Base-by-base conservation (phyloP, 1,140 invertebrate genomes). In the Drosophila tristis region DNA sequence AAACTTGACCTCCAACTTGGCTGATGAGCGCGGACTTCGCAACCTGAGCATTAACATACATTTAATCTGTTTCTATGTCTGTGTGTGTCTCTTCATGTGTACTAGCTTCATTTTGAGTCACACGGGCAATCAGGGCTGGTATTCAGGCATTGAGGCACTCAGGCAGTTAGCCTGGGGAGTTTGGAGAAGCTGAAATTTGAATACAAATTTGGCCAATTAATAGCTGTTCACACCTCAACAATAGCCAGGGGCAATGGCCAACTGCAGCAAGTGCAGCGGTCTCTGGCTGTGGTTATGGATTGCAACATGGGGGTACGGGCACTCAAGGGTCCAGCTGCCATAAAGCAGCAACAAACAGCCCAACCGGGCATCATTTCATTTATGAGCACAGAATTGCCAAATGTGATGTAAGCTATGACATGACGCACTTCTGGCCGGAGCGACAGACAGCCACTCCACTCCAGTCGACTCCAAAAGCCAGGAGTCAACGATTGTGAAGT, bases 31-130 rank as follows among this genome's bases (percentile, higher is more conserved):
- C 50, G n/a, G 39, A 74, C 71, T 74, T 71, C 35, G 67, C 67
- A 71, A 71, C 53, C 35, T 13, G 15, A 49, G 61, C 82, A 85
- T 85, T 85, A 85, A 86, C 82, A 85, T 73, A 86, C 73, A 86
- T 86, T 77, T 45, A 25, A 23, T 39, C 11, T 11, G 35, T 13
- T 20, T 20, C 20, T 20, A 2, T 11, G 35, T 39, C 0, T 11
- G 1, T 39, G 31, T 9, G 31, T 9, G 31, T 35, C 31, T 35
- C 49, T n/a, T n/a, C n/a, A n/a, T n/a, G n/a, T 31, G 66, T 57
- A 70, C 64, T 50, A 25, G 47, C 58, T 49, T 62, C 26, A 73
- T 73, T 73, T 39, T 51, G 31, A 62, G 50, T 54, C 23, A 25
- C 0, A 3, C 43, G 51, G 39, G 43, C 57, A 74, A 74, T 74